Evolutionary conservation across 2,888 invertebrate species (phyloP), one percentile per base, ranked within the genome.

Genomic region (Acrocyrtus sp.): DNA sequence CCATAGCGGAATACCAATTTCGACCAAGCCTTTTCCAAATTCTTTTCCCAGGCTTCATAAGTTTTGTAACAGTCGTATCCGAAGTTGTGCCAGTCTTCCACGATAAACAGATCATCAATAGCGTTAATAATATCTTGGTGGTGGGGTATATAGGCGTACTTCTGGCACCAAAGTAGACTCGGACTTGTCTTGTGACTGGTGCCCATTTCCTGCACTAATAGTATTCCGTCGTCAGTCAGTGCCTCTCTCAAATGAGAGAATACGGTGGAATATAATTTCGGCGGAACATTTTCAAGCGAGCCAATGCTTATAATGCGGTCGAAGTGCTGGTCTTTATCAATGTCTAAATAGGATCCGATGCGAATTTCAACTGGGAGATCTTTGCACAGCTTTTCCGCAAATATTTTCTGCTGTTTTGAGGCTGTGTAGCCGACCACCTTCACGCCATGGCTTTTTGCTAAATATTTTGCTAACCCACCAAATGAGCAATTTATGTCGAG

Each of bases 401-500:
- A 63, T 26, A 53, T 21, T n/a, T 63, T 62, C 17, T 39, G 50
- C 22, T 62, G 62, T 51, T 62, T 62, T 15, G 62, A 51, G 3
- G 51, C n/a, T 0, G 51, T 51, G 19, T 26, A 62, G 22, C 62
- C 62, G 12, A 62, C 51, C 1, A 62, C 51, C 3, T 8, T 39
- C 2, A 62, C 62, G 8, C 41, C 51, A n/a, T 62, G 41, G 29
- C 51, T 62, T 41, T 62, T 62, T 12, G 62, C 62, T 22, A 62
- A 19, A 41, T 62, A 62, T 26, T 62, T 62, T 50, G 62, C 62
- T 0, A 62, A 51, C 17, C 62, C 62, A 6, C 62, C 62, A 39
- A 47, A 51, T 3, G 17, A 15, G 19, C 62, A 62, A n/a, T 62
- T 62, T n/a, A 77, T 45, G 56, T 78, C 78, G 17, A 78, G 47